These are phyloP conservation scores for Formica aserva DNA, from an alignment of 2,888 invertebrate species.

Conservation along the genomic window DNA sequence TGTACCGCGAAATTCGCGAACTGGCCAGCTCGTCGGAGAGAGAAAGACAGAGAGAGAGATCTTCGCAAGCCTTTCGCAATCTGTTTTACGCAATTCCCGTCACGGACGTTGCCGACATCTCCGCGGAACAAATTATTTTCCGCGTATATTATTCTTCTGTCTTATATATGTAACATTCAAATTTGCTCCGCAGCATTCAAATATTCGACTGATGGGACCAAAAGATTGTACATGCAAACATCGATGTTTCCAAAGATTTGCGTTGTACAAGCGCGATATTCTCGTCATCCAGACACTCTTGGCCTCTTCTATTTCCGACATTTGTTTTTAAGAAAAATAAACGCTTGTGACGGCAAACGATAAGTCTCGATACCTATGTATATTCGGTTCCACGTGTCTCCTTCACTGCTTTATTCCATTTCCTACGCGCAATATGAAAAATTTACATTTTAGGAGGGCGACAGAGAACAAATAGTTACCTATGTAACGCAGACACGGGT, in stretches of 20 bases:
- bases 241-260: conserved; percentile 4
- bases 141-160: conserved; percentile 79
- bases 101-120: conserved; percentile 53
- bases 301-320: background rate
- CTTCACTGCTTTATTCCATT: background rate
- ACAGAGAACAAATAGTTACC: conserved; percentile 28
- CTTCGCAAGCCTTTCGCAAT: conserved; percentile 50
- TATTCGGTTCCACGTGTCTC: background rate
- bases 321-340: conserved; percentile 28
- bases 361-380: conserved; percentile 15
- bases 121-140: conserved; percentile 65
- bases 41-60: background rate
- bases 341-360: background rate
- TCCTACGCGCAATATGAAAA: background rate
- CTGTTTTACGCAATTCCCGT: conserved; percentile 37
- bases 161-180: conserved; percentile 42
- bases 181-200: background rate
- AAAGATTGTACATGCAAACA: background rate
- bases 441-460: background rate
- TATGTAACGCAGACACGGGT: conserved; percentile 28
- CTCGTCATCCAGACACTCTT: background rate
- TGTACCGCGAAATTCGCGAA: background rate
- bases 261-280: background rate
- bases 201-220: background rate
- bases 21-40: background rate